Conservation (phyloP, 2,888 invertebrate genomes). For the Bembecia ichneumoniformis region DNA sequence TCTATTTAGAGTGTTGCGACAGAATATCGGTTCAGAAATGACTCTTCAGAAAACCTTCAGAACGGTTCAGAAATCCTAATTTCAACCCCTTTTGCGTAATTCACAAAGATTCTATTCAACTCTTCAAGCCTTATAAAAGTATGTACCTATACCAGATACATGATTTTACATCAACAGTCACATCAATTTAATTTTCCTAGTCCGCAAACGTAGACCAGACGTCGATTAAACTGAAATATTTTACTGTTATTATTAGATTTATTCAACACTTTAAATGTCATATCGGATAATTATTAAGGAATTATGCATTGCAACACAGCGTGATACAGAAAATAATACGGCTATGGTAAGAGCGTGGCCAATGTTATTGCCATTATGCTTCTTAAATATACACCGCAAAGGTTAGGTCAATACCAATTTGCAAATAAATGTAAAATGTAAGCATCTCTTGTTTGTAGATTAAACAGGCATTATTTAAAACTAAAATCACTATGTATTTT, state of each 20-base stretch:
- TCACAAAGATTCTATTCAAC: too few relatives aligned
- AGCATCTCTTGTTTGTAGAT: too few relatives aligned
- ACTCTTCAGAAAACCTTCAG: too few relatives aligned
- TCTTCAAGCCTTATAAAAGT: too few relatives aligned
- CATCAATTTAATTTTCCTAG: background rate
- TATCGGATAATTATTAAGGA: slow-evolving; percentile 4
- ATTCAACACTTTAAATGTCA: slow-evolving; percentile 27
- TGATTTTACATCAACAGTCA: too few relatives aligned
- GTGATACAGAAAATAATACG: slow-evolving; percentile 15
- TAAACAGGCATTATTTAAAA: too few relatives aligned
- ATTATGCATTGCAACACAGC: slow-evolving; percentile 4
- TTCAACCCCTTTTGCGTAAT: too few relatives aligned
- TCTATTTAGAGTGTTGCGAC: too few relatives aligned
- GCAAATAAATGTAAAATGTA: background rate
- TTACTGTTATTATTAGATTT: slow-evolving; percentile 35
- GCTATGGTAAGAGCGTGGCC: slow-evolving; percentile 1
- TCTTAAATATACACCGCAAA: background rate
- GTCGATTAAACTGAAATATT: slow-evolving; percentile 7
- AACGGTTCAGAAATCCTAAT: too few relatives aligned
- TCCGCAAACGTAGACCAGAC: background rate
- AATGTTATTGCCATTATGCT: background rate
- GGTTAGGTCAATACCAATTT: background rate
- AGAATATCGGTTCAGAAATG: too few relatives aligned
- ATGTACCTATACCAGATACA: too few relatives aligned
- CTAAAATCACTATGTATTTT: too few relatives aligned